phyloP scores from a whole-genome alignment of 2,113 vertebrate species.

The Noturus placidus region DNA sequence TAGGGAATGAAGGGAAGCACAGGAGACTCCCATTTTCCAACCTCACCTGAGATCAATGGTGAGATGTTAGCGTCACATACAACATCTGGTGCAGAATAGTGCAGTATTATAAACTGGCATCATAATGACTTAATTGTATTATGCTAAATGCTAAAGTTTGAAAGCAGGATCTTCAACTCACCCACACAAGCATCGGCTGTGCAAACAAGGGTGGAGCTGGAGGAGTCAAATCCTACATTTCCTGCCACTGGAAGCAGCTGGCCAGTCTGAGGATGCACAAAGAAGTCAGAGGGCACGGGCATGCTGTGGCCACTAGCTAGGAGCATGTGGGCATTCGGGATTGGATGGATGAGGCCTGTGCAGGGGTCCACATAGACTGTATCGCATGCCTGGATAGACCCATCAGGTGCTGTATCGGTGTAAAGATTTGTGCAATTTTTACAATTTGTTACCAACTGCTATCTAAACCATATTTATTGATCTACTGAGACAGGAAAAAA shows the following conservation, averaged over 20 bases:
- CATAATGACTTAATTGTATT: neutral
- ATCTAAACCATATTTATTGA: neutral
- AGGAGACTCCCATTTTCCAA: conserved; percentile 69
- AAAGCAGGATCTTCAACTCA: conserved; percentile 28
- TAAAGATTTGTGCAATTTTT: neutral
- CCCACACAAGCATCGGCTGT: conserved; percentile 70
- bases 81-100: neutral
- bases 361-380: conserved; percentile 64
- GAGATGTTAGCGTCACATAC: neutral
- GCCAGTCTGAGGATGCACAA: conserved; percentile 81
- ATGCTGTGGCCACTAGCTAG: conserved; percentile 70
- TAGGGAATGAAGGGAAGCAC: conserved; percentile 81
- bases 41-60: conserved; percentile 63
- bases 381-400: conserved; percentile 56
- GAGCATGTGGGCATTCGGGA: conserved; percentile 70
- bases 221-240: conserved; percentile 79
- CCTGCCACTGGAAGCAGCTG: conserved; percentile 78
- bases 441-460: neutral
- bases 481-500: neutral
- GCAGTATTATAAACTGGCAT: neutral
- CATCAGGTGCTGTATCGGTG: conserved; percentile 65
- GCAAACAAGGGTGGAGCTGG: conserved; percentile 70
- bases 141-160: neutral
- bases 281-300: conserved; percentile 73
- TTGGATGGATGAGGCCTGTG: conserved; percentile 75